Conservation (phyloP, 2,797 vertebrate species). For the Platalea minor region DNA sequence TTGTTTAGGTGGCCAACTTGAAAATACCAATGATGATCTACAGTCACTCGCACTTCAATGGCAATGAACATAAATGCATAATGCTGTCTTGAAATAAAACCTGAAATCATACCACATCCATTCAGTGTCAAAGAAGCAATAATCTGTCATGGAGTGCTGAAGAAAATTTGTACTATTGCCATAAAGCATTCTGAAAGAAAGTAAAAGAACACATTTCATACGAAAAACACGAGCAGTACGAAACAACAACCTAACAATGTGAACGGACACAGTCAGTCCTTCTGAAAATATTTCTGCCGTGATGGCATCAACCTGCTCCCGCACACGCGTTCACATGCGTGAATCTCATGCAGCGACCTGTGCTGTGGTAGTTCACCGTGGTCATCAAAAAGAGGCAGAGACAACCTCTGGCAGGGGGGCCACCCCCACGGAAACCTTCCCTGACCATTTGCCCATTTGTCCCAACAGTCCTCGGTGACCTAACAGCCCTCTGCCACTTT, state of each 20-base stretch:
- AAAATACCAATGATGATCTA: background rate
- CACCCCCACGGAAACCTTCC: background rate
- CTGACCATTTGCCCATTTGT: background rate
- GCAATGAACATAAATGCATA: background rate
- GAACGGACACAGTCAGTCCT: rapidly evolving
- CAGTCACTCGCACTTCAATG: background rate
- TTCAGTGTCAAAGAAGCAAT: background rate
- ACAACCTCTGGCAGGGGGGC: background rate
- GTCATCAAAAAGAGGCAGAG: background rate
- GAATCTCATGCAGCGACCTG: background rate
- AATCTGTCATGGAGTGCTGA: background rate
- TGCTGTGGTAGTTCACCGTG: background rate
- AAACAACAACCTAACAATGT: background rate
- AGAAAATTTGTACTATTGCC: background rate
- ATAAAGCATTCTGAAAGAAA: background rate
- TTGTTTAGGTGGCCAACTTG: background rate
- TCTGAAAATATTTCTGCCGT: background rate
- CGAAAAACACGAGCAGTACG: background rate
- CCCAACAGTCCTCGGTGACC: background rate
- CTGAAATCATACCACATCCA: background rate
- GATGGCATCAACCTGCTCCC: too few relatives aligned
- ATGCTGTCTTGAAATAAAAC: background rate
- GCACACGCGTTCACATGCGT: rapidly evolving
- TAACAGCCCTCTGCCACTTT: background rate
- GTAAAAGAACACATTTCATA: background rate